These are phyloP conservation scores for Ecliptopera silaceata DNA, from an alignment of 2,888 invertebrate genomes.

Conservation along the genomic window DNA sequence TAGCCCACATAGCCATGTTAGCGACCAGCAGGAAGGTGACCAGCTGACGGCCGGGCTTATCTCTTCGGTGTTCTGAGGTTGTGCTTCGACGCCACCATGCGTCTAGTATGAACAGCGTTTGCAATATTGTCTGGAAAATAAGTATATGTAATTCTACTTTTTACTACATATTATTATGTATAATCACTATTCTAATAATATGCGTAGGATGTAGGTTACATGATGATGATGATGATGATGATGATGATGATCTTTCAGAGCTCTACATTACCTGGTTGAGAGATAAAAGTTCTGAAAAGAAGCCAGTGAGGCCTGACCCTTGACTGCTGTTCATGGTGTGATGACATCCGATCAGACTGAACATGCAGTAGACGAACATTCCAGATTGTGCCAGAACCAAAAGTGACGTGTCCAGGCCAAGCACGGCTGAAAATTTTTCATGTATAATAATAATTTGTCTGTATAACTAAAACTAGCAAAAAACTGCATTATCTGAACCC, in stretches of 20 bases:
- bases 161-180: no score
- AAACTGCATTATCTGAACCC: no score
- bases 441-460: no score
- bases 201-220: no score
- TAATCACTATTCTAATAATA: no score
- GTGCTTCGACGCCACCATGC: conserved; percentile 89
- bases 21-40: conserved; percentile 92
- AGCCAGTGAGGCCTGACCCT: conserved; percentile 84
- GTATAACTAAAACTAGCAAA: no score
- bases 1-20: conserved; percentile 93
- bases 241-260: neutral
- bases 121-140: conserved; percentile 85
- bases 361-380: conserved; percentile 93
- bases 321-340: conserved; percentile 81
- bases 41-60: conserved; percentile 92
- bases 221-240: neutral
- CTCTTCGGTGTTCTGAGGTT: conserved; percentile 86
- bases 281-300: conserved; percentile 89
- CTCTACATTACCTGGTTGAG: conserved; percentile 83
- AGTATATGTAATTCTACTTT: neutral
- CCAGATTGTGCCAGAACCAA: conserved; percentile 94
- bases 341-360: conserved; percentile 92
- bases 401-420: conserved; percentile 89
- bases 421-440: conserved; percentile 60
- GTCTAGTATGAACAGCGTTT: conserved; percentile 90